Percentiles rank a stretch among this genome's conserved stretches.
These are phyloP conservation scores for Atethmia centrago DNA, from an alignment of 2,888 invertebrate species.

Conservation along the genomic window DNA sequence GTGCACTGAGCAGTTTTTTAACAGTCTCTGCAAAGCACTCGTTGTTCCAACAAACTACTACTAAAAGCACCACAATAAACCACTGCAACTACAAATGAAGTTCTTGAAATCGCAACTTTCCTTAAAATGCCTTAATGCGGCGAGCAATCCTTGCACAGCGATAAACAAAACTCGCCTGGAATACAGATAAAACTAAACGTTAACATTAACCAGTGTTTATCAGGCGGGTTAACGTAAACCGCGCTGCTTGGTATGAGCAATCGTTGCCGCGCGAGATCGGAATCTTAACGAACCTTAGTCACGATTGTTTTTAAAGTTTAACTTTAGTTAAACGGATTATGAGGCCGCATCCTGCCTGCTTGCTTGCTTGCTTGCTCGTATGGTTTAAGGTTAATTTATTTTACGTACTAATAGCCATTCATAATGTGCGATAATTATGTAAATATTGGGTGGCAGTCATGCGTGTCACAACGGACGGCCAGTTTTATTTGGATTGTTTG, in stretches of 20 bases:
- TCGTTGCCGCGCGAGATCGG: constrained; percentile 81
- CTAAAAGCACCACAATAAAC: constrained; percentile 21
- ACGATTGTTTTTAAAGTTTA: constrained; percentile 77
- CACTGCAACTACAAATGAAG: constrained; percentile 47
- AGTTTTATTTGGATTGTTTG: constrained; percentile 11
- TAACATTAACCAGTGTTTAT: constrained; percentile 70
- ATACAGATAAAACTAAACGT: constrained; percentile 70
- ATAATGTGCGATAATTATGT: constrained; percentile 61
- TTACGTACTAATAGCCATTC: constrained; percentile 43
- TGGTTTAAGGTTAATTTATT: constrained; percentile 49
- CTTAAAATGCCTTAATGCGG: constrained; percentile 63
- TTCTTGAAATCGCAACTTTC: constrained; percentile 51
- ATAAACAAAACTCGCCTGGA: constrained; percentile 68
- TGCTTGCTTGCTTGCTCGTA: constrained; percentile 42
- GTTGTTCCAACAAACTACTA: neutral
- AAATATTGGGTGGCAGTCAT: constrained; percentile 47
- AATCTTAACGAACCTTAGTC: constrained; percentile 87
- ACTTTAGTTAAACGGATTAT: constrained; percentile 66
- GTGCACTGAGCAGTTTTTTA: neutral
- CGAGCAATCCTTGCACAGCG: constrained; percentile 58
- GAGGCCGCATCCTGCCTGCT: constrained; percentile 67
- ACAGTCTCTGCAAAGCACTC: neutral
- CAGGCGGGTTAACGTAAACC: constrained; percentile 62
- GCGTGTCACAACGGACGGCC: constrained; percentile 22
- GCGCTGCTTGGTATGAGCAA: constrained; percentile 84